Base-by-base conservation (phyloP, 1,140 invertebrate genomes). In the Oryctes rhinoceros region DNA sequence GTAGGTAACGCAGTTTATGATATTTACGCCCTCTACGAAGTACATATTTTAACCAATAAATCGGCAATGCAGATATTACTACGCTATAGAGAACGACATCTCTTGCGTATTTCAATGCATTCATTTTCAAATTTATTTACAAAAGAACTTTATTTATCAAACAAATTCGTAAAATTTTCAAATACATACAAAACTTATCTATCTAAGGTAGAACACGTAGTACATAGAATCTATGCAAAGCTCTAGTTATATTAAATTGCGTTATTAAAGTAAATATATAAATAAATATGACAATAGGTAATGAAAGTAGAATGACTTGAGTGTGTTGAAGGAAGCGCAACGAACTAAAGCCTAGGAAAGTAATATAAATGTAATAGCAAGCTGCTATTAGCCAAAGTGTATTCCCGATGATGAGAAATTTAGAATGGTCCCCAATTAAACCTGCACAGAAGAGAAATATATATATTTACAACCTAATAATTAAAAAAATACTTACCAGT, bases 321-420 rank as follows among this genome's bases (percentile, higher is more conserved):
- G 97, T 97, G 84, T 95, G 96, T 83, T 96, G 93, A 62, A 99
- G 89, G 87, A 97, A 96, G 75, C 97, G 95, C 83, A 99, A 91
- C 88, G 96, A 96, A 88, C 95, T 98, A 87, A 99, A 99, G 82
- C 98, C 98, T 81, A 99, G 91, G 88, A 99, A 99, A 74, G 98
- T 99, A 82, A 99, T 99, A 86, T 99, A 99, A 80, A 98, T 90
- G 85, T 99, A 99, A 88, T 99, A 99, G 80, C 93, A 90, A 80
- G 96, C 89, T 44, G 96, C 96, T 78, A 98, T 91, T 18, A 99
- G 90, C 97, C 97, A 99, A 82, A 99, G 92, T 0, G 96, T 93
- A 88, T 99, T 99, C 24, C 97, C 97, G 85, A 99, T 89, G 18
- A 67, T 11, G 5, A 67, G 15, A 99, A 90, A 81, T 93, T 91